Percentiles rank a stretch among this genome's conserved stretches.
These are phyloP conservation scores for Beroe forskalii DNA, from an alignment of 37 sponge, comb jelly and placozoan genomes.

Conservation along the genomic window DNA sequence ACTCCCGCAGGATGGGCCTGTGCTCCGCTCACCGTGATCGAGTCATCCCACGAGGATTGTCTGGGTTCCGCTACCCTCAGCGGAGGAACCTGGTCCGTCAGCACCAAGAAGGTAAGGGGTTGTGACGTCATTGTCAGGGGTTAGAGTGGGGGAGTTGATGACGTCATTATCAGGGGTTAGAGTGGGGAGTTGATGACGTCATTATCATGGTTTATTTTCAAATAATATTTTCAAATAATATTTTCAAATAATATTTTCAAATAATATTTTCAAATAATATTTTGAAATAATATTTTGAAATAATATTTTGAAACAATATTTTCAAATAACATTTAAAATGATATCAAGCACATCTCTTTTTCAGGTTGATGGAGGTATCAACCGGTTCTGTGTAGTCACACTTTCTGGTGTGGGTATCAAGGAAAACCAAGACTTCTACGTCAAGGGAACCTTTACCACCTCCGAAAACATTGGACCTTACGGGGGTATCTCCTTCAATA, in stretches of 20 bases:
- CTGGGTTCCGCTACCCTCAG: not conserved
- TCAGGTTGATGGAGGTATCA: not conserved
- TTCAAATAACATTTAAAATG: too few species aligned
- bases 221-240: too few species aligned
- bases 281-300: too few species aligned
- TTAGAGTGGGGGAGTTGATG: too few species aligned
- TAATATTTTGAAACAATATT: too few species aligned
- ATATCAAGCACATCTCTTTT: too few species aligned
- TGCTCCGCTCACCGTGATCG: not conserved
- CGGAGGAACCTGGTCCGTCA: not conserved
- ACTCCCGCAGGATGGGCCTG: constrained; percentile 4
- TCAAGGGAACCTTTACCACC: not conserved
- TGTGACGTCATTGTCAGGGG: too few species aligned
- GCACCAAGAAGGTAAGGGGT: constrained; percentile 2
- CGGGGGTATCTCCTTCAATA: constrained; percentile 43
- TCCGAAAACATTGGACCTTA: not conserved
- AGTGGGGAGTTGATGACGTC: too few species aligned
- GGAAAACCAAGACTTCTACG: constrained; percentile 1
- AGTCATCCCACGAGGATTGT: constrained; percentile 4
- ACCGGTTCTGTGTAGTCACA: constrained; percentile 33
- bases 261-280: too few species aligned
- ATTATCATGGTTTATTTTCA: too few species aligned
- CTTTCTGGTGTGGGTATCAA: not conserved
- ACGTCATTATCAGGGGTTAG: too few species aligned
- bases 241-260: too few species aligned